Evolutionary conservation across 2,888 invertebrate species (phyloP).

Genomic region (Arrhopalites spinosus): DNA sequence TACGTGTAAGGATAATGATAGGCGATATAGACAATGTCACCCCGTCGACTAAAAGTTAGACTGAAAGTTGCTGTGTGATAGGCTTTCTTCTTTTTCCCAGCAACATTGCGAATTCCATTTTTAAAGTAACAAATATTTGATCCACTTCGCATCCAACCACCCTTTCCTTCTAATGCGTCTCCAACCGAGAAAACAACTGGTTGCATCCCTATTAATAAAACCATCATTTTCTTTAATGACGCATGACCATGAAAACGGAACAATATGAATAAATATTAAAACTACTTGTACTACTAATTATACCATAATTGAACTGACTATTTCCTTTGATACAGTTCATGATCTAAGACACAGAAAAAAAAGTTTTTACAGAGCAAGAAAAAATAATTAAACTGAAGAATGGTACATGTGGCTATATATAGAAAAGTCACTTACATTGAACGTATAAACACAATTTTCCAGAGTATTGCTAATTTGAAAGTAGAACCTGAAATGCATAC

Average conservation of each 20-base stretch:
- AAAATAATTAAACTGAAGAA: too few relatives aligned
- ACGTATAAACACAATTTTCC: conserved; percentile 71
- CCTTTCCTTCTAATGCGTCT: conserved; percentile 64
- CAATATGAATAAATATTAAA: too few relatives aligned
- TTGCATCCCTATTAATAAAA: conserved; percentile 70
- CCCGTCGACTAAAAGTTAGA: conserved; percentile 73
- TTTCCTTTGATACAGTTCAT: conserved; percentile 85
- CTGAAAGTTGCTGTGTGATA: conserved; percentile 81
- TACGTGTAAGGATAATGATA: conserved; percentile 88
- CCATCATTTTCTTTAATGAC: too few relatives aligned
- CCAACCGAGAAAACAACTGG: conserved; percentile 83
- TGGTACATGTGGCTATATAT: too few relatives aligned
- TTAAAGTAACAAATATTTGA: conserved; percentile 81
- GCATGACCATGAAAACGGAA: too few relatives aligned
- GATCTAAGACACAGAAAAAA: too few relatives aligned
- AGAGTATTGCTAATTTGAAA: conserved; percentile 82
- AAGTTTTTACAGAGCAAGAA: too few relatives aligned
- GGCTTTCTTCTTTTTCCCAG: conserved; percentile 63
- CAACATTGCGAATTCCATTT: conserved; percentile 69
- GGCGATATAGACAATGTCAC: conserved; percentile 82
- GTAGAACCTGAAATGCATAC: too few relatives aligned
- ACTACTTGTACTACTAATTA: conserved; percentile 13
- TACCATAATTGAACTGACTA: conserved; percentile 82
- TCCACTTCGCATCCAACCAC: conserved; percentile 66
- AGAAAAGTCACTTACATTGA: too few relatives aligned